Evolutionary conservation across 2,888 invertebrate species (phyloP).

Genomic region (Pandemis corylana): DNA sequence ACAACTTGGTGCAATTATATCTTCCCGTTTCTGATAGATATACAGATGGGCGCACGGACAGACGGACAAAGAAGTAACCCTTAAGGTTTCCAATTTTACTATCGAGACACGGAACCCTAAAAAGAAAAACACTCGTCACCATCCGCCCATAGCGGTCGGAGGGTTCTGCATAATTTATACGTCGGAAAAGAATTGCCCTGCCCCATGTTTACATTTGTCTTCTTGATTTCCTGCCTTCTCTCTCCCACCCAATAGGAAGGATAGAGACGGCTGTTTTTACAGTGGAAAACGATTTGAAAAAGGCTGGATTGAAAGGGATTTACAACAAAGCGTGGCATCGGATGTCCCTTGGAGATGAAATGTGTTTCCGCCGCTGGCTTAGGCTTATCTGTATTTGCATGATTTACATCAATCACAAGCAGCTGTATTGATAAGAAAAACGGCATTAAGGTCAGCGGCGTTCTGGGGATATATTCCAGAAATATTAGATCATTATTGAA

Average conservation of each 20-base stretch:
- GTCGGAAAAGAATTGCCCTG: constrained; percentile 62
- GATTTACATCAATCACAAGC: constrained; percentile 27
- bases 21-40: too few relatives aligned
- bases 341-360: constrained; percentile 34
- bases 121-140: not conserved
- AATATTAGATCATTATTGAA: not conserved
- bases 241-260: constrained; percentile 47
- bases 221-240: constrained; percentile 70
- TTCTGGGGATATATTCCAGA: not conserved
- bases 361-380: constrained; percentile 23
- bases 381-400: constrained; percentile 36
- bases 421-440: constrained; percentile 2
- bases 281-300: constrained; percentile 36
- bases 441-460: not conserved
- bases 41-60: too few relatives aligned
- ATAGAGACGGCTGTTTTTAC: constrained; percentile 50
- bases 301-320: constrained; percentile 40
- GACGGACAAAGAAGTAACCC: too few relatives aligned
- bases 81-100: too few relatives aligned
- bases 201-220: constrained; percentile 64
- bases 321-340: constrained; percentile 24
- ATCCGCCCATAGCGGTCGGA: constrained; percentile 54
- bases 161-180: constrained; percentile 73
- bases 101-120: too few relatives aligned
- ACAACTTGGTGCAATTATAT: too few relatives aligned